Evolutionary conservation across 2,888 invertebrate species (phyloP), one percentile per base, ranked within the genome.

Genomic region (Odontocolon sp.): DNA sequence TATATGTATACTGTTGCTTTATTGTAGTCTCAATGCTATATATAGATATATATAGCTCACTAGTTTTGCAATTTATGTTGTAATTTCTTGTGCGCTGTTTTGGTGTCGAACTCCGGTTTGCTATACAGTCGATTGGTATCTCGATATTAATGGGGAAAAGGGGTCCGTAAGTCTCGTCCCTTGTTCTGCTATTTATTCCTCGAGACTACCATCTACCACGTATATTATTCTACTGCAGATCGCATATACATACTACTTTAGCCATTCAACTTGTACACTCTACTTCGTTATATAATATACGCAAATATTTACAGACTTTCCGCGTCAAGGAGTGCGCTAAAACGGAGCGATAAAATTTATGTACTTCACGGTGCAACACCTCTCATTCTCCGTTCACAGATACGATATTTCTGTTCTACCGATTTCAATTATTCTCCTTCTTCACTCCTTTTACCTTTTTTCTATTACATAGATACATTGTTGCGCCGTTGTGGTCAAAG

Each of bases 301-400:
- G 70, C 38, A 78, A 80, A 81, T 74, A 80, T 83, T 83, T 80
- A 70, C 70, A 69, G 77, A 72, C 57, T 78, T 76, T 64, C 68
- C 61, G 75, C 77, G 47, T 69, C 66, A 61, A 79, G 79, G 76
- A 66, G 75, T 59, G 50, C 38, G 38, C 38, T 2, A 14, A 38
- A 38, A 9, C 38, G 38, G 38, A 38, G 2, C 38, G 38, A 14
- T 9, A 6, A 74, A 79, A 81, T 82, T 78, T 79, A 80, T 77
- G 77, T 76, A 74, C 67, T 79, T 11, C 47, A 36, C 52, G 18
- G 11, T 40, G 40, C 50, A 57, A 66, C 59, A 59, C 36, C 50
- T 66, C 57, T 45, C 42, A 14, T 14, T 14, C 56, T 28, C 28
- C 28, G 14, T 42, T 18, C 11, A 11, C 9, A 38, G 8, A 21